Conservation (phyloP, 2,797 vertebrate genomes). For the Ataeniobius toweri region DNA sequence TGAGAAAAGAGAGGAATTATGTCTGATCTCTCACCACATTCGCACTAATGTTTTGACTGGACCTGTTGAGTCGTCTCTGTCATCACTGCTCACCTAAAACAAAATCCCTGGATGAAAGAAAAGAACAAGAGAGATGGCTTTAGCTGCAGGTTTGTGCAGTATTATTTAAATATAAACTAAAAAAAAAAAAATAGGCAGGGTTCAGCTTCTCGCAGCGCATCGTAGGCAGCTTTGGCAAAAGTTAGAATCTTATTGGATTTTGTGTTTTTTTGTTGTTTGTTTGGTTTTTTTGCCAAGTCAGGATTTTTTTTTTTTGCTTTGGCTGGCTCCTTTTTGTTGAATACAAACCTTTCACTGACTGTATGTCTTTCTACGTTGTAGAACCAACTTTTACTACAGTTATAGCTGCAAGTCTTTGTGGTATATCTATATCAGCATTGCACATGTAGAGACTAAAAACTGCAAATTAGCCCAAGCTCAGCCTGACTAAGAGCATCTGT, state of each 20-base stretch:
- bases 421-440: neutral
- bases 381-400: neutral
- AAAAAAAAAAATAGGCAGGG: conserved; percentile 43
- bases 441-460: neutral
- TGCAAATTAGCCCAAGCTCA: neutral
- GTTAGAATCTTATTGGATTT: conserved; percentile 52
- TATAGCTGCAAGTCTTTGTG: neutral
- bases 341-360: no score
- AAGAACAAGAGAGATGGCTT: conserved; percentile 17
- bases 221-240: conserved; percentile 32
- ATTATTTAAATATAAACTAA: conserved; percentile 31
- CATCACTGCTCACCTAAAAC: conserved; percentile 67
- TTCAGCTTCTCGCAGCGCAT: conserved; percentile 50
- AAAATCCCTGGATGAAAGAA: conserved; percentile 44
- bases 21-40: conserved; percentile 70
- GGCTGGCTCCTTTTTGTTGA: neutral
- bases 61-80: conserved; percentile 66
- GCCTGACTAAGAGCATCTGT: no score
- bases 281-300: conserved; percentile 45
- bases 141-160: conserved; percentile 22
- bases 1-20: conserved; percentile 60
- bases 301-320: conserved; percentile 4
- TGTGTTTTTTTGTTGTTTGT: conserved; percentile 23
- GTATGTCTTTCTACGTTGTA: no score
- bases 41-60: conserved; percentile 76